Evolutionary conservation across 2,113 vertebrate genomes (phyloP), one percentile per base, ranked within the genome.

Genomic region (Pholis gunnellus): DNA sequence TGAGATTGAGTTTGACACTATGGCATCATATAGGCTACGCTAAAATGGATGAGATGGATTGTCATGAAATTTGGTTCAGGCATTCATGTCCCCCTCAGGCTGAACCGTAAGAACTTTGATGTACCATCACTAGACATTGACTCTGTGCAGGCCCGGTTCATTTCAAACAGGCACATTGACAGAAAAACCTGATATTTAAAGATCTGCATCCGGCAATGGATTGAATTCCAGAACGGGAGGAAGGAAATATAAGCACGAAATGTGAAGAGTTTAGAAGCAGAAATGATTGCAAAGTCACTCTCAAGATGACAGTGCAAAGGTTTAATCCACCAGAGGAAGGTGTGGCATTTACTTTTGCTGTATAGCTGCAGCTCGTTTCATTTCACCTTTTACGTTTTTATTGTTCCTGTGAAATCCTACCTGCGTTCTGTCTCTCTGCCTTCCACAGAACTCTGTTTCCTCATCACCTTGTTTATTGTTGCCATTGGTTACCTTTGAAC

Each of bases 391-490:
- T 27, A 1, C 27, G 46, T 64, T 65, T 75, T 63, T 5, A 42
- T 27, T 20, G 2, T 86, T 85, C 76, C 76, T 77, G 40, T 70
- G 72, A 86, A 85, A 80, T 80, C 68, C 22, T 25, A 52, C 20
- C 31, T 31, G 1, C 7, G 34, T 1, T n/a, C 25, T 50, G 29
- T 42, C 44, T 40, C 6, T 50, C 0, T 60, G 67, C 6, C 34
- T 80, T 85, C 86, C 65, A 80, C 31, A 65, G 86, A 88, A 83
- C 36, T 52, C 25, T 0, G 1, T n/a, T 67, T 67, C 20, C 56
- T 1, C 13, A 29, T 54, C 17, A 11, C 11, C 0, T 38, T 57
- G 11, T 36, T 5, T 22, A 34, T 6, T 44, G 15, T 81, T 72
- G 48, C 1, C 38, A 34, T n/a, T 29, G 18, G 3, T 66, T 50